A percentile compares a stretch with the other conserved stretches of the same genome.
Conservation (phyloP, 2,888 invertebrate species). For the Gryllus longicercus region DNA sequence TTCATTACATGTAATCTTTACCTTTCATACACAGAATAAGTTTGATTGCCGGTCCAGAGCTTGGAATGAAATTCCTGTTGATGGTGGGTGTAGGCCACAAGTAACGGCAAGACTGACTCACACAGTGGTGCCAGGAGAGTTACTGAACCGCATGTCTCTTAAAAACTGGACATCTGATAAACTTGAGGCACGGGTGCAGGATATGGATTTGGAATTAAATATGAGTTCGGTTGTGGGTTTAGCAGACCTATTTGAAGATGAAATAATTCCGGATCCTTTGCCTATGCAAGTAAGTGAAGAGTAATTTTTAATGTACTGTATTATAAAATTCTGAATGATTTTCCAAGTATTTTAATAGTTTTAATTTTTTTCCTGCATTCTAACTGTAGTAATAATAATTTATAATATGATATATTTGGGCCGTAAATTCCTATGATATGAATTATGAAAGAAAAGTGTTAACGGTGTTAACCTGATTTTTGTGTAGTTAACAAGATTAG, state of each 20-base stretch:
- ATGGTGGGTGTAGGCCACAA: constrained; percentile 53
- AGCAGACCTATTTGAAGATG: constrained; percentile 82
- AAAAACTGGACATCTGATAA: constrained; percentile 44
- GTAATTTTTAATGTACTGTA: not conserved
- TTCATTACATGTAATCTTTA: not conserved
- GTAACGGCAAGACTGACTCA: constrained; percentile 63
- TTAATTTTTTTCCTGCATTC: not conserved
- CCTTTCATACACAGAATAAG: constrained; percentile 60
- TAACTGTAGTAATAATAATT: constrained; percentile 3
- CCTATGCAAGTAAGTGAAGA: constrained; percentile 66
- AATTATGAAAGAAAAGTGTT: no score
- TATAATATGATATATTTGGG: not conserved
- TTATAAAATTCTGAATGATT: not conserved
- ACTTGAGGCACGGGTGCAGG: constrained; percentile 62
- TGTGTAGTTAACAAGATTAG: no score
- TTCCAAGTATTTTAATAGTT: not conserved
- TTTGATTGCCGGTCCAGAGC: constrained; percentile 78
- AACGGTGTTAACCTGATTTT: no score
- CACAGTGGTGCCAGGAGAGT: constrained; percentile 33
- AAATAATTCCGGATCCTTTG: constrained; percentile 73
- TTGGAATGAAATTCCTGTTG: constrained; percentile 63
- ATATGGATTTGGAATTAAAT: constrained; percentile 65
- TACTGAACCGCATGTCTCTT: constrained; percentile 39
- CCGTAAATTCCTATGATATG: no score
- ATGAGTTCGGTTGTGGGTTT: constrained; percentile 81